These are phyloP conservation scores for Stichodactyla mertensii DNA, from an alignment of 64 coral and sea anemone genomes.

Conservation along the genomic window DNA sequence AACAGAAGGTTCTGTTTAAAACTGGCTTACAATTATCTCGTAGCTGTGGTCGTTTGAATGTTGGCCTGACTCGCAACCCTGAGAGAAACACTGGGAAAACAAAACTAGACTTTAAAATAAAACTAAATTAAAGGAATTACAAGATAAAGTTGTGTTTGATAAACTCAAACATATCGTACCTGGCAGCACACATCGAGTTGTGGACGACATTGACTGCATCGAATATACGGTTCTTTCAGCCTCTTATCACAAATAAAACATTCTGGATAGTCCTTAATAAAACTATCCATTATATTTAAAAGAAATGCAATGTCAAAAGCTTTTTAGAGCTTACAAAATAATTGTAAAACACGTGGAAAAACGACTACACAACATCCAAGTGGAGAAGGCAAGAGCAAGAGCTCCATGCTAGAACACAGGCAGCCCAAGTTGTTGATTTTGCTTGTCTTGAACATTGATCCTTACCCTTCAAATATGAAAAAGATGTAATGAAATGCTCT, in stretches of 20 bases:
- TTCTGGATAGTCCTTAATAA: constrained; percentile 18
- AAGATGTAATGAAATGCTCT: no score
- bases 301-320: neutral
- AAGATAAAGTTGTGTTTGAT: neutral
- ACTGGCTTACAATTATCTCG: constrained; percentile 67
- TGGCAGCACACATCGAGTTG: constrained; percentile 29
- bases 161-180: neutral
- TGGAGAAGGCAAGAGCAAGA: no score
- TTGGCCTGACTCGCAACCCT: constrained; percentile 55
- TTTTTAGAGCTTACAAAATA: neutral
- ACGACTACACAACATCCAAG: neutral
- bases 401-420: no score
- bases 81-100: constrained; percentile 64
- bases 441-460: no score
- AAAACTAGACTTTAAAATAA: neutral
- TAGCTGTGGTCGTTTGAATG: constrained; percentile 77
- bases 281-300: neutral
- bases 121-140: neutral
- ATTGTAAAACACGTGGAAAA: neutral
- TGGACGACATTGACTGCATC: constrained; percentile 19
- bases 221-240: constrained; percentile 44
- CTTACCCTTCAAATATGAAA: no score
- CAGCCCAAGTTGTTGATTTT: no score
- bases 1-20: neutral
- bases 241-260: constrained; percentile 30